These are phyloP conservation scores for Nymphalis polychloros DNA, from an alignment of 2,888 invertebrate species.

Conservation along the genomic window DNA sequence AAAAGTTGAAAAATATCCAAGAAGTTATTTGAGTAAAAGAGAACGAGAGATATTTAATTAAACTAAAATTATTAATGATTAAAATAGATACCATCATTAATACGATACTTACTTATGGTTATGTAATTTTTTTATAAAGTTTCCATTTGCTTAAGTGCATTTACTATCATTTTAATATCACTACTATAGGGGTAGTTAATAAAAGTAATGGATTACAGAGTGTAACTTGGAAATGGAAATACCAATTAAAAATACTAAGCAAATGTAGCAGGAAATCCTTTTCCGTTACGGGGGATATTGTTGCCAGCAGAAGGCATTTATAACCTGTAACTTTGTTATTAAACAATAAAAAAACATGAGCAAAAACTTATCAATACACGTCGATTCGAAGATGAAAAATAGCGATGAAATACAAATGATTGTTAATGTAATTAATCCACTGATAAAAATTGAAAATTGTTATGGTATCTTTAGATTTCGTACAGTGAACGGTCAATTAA, in stretches of 20 bases:
- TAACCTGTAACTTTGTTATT: background rate
- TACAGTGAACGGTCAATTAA: background rate
- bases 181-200: background rate
- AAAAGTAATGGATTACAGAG: slow-evolving; percentile 1
- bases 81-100: too few relatives aligned
- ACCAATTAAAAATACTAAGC: background rate
- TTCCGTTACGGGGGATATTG: background rate
- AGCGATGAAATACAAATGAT: slow-evolving; percentile 1
- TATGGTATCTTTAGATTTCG: slow-evolving; percentile 15
- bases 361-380: background rate
- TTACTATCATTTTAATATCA: background rate
- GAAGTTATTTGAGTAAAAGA: too few relatives aligned
- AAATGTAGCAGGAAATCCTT: background rate
- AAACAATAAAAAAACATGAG: background rate
- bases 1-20: too few relatives aligned
- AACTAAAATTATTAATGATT: too few relatives aligned
- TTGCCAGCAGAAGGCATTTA: too few relatives aligned
- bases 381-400: background rate
- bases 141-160: slow-evolving; percentile 2
- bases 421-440: background rate
- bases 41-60: too few relatives aligned
- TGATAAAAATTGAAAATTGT: slow-evolving; percentile 12
- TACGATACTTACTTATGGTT: too few relatives aligned
- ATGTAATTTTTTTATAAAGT: background rate
- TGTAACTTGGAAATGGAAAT: background rate